phyloP scores from a whole-genome alignment of 2,888 invertebrate species.

The Scaptomyza polygonia region DNA sequence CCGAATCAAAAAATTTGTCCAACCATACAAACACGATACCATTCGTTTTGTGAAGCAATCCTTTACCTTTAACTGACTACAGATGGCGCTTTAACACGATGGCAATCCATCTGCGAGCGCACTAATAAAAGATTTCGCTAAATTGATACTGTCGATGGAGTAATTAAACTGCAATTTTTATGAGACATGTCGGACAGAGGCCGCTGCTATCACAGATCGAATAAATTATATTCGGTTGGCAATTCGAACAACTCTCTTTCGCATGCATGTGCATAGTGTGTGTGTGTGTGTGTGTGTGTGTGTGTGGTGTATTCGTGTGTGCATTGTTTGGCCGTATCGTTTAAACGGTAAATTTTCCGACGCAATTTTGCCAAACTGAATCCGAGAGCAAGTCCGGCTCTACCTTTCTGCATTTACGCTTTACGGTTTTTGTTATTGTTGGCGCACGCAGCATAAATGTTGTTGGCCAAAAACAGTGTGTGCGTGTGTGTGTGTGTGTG shows the following conservation, averaged over 20 bases:
- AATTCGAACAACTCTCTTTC: conserved; percentile 44
- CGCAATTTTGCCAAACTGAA: conserved; percentile 59
- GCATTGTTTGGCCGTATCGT: conserved; percentile 50
- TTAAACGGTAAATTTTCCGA: conserved; percentile 70
- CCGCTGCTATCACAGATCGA: conserved; percentile 82
- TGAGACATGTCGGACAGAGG: conserved; percentile 83
- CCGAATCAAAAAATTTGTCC: background rate
- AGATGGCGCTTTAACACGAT: conserved; percentile 78
- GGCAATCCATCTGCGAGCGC: conserved; percentile 81
- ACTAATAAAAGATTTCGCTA: conserved; percentile 82
- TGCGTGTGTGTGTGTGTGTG: no score
- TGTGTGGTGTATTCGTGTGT: conserved; percentile 22
- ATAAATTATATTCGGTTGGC: conserved; percentile 82
- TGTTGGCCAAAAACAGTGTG: conserved; percentile 23
- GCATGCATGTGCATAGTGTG: background rate
- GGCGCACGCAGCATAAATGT: conserved; percentile 52
- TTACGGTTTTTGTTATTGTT: conserved; percentile 29
- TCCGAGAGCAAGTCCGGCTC: conserved; percentile 13
- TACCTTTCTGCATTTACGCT: conserved; percentile 17
- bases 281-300: conserved; percentile 9
- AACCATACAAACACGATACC: background rate
- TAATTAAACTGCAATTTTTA: conserved; percentile 85
- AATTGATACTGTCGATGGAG: conserved; percentile 84
- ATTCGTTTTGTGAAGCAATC: conserved; percentile 27
- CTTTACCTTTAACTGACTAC: conserved; percentile 65